Base-by-base conservation (phyloP, 2,113 vertebrate species). In the Propithecus coquereli region DNA sequence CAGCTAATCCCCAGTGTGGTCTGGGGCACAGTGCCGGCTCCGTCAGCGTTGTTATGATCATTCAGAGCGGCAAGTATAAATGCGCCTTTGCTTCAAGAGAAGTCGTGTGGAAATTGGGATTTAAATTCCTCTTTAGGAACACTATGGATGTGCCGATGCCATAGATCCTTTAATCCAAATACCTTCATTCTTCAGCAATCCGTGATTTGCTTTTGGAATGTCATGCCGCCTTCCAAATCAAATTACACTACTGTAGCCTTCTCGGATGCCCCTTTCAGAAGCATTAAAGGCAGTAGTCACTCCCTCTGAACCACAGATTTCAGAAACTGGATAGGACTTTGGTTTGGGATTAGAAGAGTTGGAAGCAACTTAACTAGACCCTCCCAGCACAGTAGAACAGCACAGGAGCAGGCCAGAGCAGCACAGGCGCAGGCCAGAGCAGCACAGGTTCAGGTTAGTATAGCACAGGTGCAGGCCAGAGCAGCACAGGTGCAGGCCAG, bases 1-100 rank as follows among this genome's bases (percentile, higher is more conserved):
- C 16, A 43, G 88, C 16, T 22, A 34, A 37, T 52, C 71, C 54
- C 40, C 37, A 23, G 79, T 7, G 40, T 8, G 16, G 10, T 52
- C 61, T 20, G 71, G 20, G 66, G 59, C 5, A 0, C 18, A 2
- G 70, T 2, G 0, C 30, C 77, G 0, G 25, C 59, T 80, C 14
- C 0, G 0, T 30, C 17, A 6, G 5, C 1, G 0, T 8, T 0
- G 0, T 1, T 16, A 1, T 0, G 30, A 25, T 12, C 3, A 1
- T 4, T 63, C 34, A 8, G 37, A 18, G 61, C 0, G 16, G 20
- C 16, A 18, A 3, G 10, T 13, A 1, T 6, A 8, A 16, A 45
- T 6, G 3, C 52, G 18, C 25, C 52, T 61, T 54, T 0, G 80
- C 47, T 45, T 13, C 22, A 0, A 10, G 85, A 83, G 68, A 14